Percentiles rank a stretch among this genome's conserved stretches.
These are phyloP conservation scores for Pampusana beccarii DNA, from an alignment of 2,113 vertebrate genomes.

Conservation along the genomic window DNA sequence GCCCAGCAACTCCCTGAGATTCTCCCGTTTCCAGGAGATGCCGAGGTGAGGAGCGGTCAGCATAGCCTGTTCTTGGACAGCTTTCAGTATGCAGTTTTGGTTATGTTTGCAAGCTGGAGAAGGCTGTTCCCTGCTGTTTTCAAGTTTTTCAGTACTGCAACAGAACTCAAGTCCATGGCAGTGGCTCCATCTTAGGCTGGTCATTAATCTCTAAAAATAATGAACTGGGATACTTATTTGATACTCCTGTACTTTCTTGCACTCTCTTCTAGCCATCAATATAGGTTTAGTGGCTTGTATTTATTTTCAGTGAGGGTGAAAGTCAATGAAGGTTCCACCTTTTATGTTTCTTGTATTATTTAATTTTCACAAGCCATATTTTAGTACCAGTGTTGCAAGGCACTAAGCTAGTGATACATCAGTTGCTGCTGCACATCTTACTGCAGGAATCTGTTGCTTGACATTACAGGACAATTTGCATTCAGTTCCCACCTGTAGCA, in stretches of 20 bases:
- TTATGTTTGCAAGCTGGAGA: background rate
- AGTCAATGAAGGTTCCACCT: background rate
- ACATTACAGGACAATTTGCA: background rate
- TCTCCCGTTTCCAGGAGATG: background rate
- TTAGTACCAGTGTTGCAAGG: background rate
- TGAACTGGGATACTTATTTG: background rate
- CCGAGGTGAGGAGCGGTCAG: background rate
- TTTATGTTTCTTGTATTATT: background rate
- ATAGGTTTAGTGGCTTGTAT: background rate
- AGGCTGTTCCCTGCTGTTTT: background rate
- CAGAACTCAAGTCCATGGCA: accelerated
- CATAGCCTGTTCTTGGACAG: background rate
- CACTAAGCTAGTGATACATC: background rate
- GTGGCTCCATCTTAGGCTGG: background rate
- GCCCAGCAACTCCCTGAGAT: background rate
- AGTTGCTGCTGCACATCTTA: background rate
- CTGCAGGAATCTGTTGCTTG: background rate
- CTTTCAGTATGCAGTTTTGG: background rate
- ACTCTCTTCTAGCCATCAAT: background rate
- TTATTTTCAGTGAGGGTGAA: background rate
- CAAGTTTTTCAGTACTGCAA: background rate
- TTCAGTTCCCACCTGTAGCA: background rate
- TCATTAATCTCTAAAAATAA: background rate
- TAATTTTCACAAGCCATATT: background rate
- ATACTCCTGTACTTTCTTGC: background rate